phyloP scores from a whole-genome alignment of 1,140 invertebrate species.

The Megalopta genalis region DNA sequence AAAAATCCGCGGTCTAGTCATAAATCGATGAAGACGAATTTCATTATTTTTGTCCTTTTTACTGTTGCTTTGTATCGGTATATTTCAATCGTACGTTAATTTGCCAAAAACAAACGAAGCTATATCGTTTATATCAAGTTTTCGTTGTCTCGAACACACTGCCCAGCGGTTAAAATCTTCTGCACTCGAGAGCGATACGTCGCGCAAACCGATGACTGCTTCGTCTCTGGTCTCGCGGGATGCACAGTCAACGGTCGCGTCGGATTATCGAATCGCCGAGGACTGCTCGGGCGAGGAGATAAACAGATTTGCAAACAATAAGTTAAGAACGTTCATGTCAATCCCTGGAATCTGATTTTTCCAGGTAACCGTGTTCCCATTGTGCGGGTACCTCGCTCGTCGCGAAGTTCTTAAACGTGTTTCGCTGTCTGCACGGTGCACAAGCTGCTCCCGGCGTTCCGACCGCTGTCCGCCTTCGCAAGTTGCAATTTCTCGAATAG shows the following conservation, averaged over 20 bases:
- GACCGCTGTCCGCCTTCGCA: not conserved
- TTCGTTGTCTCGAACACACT: too few relatives aligned
- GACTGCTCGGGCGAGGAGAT: too few relatives aligned
- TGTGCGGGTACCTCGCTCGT: not conserved
- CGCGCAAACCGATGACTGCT: too few relatives aligned
- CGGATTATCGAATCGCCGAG: not conserved
- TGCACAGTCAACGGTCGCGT: not conserved
- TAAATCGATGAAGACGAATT: too few relatives aligned
- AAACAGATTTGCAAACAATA: not conserved
- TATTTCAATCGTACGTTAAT: too few relatives aligned
- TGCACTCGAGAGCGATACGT: too few relatives aligned
- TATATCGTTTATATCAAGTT: too few relatives aligned
- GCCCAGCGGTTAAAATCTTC: too few relatives aligned
- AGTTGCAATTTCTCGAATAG: not conserved
- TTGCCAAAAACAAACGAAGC: too few relatives aligned
- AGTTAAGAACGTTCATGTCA: not conserved
- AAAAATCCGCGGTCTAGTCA: too few relatives aligned
- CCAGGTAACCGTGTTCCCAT: not conserved
- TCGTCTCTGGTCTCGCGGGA: not conserved
- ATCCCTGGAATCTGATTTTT: not conserved
- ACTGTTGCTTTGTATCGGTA: too few relatives aligned
- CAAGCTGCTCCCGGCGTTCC: not conserved
- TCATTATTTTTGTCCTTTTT: too few relatives aligned
- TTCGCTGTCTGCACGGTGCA: not conserved
- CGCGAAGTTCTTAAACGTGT: not conserved